Percentiles rank a stretch among this genome's conserved stretches.
phyloP scores from a whole-genome alignment of 2,888 invertebrate genomes.

The Lasius fuliginosus region DNA sequence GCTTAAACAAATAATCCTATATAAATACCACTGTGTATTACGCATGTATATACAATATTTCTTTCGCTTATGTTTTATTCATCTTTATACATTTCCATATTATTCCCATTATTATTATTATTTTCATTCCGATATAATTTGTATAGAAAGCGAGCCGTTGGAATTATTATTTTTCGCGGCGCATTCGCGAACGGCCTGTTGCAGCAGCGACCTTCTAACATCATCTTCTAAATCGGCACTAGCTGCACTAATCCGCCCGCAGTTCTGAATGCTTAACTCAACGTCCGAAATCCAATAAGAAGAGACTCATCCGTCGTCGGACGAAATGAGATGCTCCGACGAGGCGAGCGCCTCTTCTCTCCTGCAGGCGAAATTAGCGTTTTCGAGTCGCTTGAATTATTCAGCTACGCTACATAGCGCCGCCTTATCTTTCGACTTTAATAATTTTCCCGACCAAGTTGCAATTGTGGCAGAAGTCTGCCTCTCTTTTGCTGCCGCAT shows the following conservation, averaged over 20 bases:
- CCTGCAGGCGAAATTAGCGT: conserved; percentile 73
- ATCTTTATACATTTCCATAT: neutral
- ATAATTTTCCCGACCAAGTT: conserved; percentile 65
- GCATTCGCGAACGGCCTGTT: conserved; percentile 1
- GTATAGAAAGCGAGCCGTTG: no score
- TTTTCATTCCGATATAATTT: neutral
- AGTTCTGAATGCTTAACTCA: conserved; percentile 67
- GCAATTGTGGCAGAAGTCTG: conserved; percentile 63
- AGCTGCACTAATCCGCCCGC: conserved; percentile 19
- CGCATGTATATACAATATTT: neutral
- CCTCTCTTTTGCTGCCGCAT: conserved; percentile 35
- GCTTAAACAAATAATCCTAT: neutral
- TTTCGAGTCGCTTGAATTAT: conserved; percentile 72
- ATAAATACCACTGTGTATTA: neutral
- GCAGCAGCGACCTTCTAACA: neutral
- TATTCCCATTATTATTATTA: neutral
- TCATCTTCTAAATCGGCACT: conserved; percentile 23
- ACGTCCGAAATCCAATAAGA: conserved; percentile 71
- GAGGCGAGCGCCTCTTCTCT: conserved; percentile 38
- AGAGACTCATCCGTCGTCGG: conserved; percentile 53
- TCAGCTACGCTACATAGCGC: conserved; percentile 57
- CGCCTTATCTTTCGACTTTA: conserved; percentile 63
- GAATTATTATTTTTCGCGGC: neutral
- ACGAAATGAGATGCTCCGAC: conserved; percentile 55
- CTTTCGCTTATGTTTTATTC: neutral